A percentile compares a stretch with the other conserved stretches of the same genome.
phyloP scores from a whole-genome alignment of 2,113 vertebrate species.

The Kryptolebias marmoratus region DNA sequence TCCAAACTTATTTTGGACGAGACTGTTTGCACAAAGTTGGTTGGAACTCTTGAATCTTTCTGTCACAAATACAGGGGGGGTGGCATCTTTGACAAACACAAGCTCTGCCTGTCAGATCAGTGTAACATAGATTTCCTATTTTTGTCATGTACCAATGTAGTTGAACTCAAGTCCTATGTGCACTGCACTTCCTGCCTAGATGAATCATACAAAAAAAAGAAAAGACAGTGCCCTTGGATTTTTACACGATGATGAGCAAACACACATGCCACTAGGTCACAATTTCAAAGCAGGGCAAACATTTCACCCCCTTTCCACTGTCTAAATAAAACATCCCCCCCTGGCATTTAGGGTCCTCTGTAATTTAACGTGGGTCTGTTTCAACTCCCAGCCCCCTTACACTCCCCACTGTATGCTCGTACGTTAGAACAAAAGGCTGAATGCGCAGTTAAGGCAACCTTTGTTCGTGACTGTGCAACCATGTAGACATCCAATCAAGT shows the following conservation, averaged over 20 bases:
- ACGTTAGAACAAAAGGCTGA: slow-evolving; percentile 74
- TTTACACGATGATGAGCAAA: slow-evolving; percentile 61
- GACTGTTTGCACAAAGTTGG: slow-evolving; percentile 35
- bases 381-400: slow-evolving; percentile 21
- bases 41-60: slow-evolving; percentile 17
- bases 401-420: slow-evolving; percentile 64
- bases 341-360: slow-evolving; percentile 51
- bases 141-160: slow-evolving; percentile 55
- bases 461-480: slow-evolving; percentile 82
- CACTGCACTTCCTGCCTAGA: slow-evolving; percentile 36
- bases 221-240: slow-evolving; percentile 36
- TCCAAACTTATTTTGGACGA: slow-evolving; percentile 30
- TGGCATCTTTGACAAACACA: slow-evolving; percentile 27
- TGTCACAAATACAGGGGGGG: slow-evolving; percentile 34
- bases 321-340: slow-evolving; percentile 49
- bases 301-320: slow-evolving; percentile 52
- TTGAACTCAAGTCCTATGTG: slow-evolving; percentile 47
- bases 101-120: slow-evolving; percentile 16
- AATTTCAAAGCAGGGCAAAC: slow-evolving; percentile 58
- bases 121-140: slow-evolving; percentile 15
- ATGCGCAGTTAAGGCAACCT: slow-evolving; percentile 78
- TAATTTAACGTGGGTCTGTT: slow-evolving; percentile 60
- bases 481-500: slow-evolving; percentile 75
- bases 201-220: slow-evolving; percentile 54
- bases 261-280: slow-evolving; percentile 60